Percentiles rank a stretch among this genome's conserved stretches.
Conservation (phyloP, 53 echinoderm and acorn worm species). For the Echinometra lucunter region DNA sequence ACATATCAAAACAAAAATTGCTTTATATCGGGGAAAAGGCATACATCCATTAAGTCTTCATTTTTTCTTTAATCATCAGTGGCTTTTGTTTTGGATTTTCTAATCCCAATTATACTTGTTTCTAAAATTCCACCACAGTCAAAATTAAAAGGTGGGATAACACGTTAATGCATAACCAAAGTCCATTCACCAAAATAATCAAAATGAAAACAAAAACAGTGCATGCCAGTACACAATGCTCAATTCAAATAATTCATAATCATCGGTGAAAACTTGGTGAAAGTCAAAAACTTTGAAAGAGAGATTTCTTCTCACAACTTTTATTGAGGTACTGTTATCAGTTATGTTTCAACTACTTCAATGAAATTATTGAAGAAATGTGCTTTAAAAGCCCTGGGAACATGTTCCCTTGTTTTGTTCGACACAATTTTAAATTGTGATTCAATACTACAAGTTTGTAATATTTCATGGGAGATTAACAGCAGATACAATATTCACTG, state of each 20-base stretch:
- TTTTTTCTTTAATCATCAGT: neutral
- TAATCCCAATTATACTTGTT: neutral
- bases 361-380: too few species aligned
- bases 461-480: neutral
- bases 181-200: conserved; percentile 42
- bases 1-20: conserved; percentile 27
- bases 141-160: neutral
- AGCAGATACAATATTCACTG: neutral
- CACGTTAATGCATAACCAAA: neutral
- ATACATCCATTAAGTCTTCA: neutral
- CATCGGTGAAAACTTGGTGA: neutral
- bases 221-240: conserved; percentile 26
- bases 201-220: conserved; percentile 10
- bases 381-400: too few species aligned
- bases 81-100: neutral
- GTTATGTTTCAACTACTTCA: too few species aligned
- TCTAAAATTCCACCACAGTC: neutral
- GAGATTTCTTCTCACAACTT: too few species aligned
- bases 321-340: too few species aligned
- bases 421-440: too few species aligned
- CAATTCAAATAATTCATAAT: neutral
- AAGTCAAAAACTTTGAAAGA: too few species aligned
- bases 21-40: neutral
- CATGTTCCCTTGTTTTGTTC: too few species aligned
- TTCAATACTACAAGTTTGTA: too few species aligned